These are phyloP conservation scores for Hemibagrus wyckioides DNA, from an alignment of 2,113 vertebrate species.

Conservation along the genomic window DNA sequence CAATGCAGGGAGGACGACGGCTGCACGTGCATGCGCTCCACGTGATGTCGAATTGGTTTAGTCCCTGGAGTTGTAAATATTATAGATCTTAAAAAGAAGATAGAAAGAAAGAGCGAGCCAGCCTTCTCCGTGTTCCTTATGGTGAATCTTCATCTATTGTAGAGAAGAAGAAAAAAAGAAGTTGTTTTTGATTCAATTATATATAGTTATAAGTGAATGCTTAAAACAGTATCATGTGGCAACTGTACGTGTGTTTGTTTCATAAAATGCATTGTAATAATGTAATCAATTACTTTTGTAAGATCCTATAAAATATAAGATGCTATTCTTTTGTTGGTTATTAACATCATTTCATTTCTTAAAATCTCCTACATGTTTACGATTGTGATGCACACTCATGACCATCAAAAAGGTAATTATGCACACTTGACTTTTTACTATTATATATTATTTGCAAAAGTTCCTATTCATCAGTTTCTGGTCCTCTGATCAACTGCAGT, in stretches of 20 bases:
- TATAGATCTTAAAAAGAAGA: constrained; percentile 48
- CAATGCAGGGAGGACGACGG: constrained; percentile 29
- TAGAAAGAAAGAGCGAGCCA: constrained; percentile 46
- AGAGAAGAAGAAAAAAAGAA: not conserved
- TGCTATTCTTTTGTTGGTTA: not conserved
- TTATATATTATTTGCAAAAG: not conserved
- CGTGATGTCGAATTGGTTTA: constrained; percentile 51
- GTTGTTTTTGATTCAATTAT: not conserved
- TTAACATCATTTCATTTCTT: not conserved
- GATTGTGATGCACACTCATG: not conserved
- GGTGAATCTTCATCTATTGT: constrained; percentile 37
- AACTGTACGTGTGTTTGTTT: not conserved
- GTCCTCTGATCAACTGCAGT: too few species aligned
- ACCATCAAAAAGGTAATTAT: not conserved
- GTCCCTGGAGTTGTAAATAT: constrained; percentile 60
- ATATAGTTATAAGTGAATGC: not conserved
- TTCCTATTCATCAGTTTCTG: too few species aligned
- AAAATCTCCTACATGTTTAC: not conserved
- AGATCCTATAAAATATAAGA: too few species aligned
- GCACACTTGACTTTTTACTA: not conserved
- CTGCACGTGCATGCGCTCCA: constrained; percentile 62
- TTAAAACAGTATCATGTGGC: not conserved
- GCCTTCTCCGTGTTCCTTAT: constrained; percentile 40
- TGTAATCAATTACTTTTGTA: not conserved
- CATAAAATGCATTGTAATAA: not conserved